phyloP scores from a whole-genome alignment of 1,140 invertebrate genomes.

The Anastrepha ludens region DNA sequence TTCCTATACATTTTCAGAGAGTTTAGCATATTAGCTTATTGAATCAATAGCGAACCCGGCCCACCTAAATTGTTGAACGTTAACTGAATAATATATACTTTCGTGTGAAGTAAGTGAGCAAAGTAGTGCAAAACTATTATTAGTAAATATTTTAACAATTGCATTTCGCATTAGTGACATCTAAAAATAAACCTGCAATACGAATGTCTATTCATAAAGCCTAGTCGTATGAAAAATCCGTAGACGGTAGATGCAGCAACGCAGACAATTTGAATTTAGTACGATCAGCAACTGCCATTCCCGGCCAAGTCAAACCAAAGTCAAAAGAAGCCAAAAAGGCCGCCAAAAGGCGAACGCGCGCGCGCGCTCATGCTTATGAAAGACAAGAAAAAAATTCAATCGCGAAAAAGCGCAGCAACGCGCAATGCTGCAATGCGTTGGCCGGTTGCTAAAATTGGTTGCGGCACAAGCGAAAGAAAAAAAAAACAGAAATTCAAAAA shows the following conservation, averaged over 20 bases:
- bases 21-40: no score
- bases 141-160: no score
- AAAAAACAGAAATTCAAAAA: neutral
- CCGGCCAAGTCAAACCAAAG: neutral
- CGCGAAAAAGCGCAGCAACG: neutral
- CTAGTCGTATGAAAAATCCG: neutral
- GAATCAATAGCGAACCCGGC: no score
- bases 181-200: slow-evolving; percentile 36
- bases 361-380: neutral
- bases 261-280: slow-evolving; percentile 20
- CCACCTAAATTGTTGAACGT: no score
- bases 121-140: no score
- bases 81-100: no score
- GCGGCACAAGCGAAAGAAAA: neutral
- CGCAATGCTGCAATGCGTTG: neutral
- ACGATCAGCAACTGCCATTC: neutral
- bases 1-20: no score
- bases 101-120: no score
- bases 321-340: slow-evolving; percentile 12
- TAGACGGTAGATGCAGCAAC: neutral
- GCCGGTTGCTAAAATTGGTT: neutral
- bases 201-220: neutral
- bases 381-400: neutral
- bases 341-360: neutral
- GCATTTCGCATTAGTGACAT: neutral